Evolutionary conservation across 2,797 vertebrate species (phyloP), one percentile per base, ranked within the genome.

Genomic region (Notolepis coatsorum): DNA sequence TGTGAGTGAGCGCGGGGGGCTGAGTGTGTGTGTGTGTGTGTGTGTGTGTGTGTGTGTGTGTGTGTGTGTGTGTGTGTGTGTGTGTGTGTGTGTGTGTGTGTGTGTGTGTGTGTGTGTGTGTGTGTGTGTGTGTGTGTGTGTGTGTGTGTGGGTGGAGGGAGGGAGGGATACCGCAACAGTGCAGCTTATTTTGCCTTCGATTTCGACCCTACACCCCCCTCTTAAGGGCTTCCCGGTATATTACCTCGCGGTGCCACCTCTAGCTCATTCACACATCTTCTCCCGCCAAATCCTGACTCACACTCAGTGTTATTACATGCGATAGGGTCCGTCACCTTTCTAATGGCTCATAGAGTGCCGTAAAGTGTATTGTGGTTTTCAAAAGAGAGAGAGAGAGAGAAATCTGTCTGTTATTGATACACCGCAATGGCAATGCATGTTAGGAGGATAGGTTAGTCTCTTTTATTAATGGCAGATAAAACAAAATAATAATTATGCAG

Each of bases 121-220:
- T 9, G 17, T 27, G 35, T 23, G 37, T 23, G 24, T 8, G 45
- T n/a, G 20, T 18, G 41, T 25, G 12, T 25, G n/a, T 43, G n/a
- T 15, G 72, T 73, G 79, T 72, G 86, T 33, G 85, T 89, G 86
- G 86, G 81, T 61, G 80, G 83, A 87, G 85, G 84, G 80, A 86
- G 60, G 80, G 83, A 87, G 85, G 84, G 80, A 86, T 85, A 81
- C 80, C 57, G 77, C 84, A 82, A 76, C 76, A 78, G 75, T 81
- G 82, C 76, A 87, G 85, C 76, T 86, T 89, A 75, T 90, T 86
- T 80, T 71, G 73, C 83, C 82, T 65, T 85, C 71, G 39, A 62
- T 66, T 81, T 74, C 88, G 84, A 88, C 76, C 81, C 77, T 74
- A 77, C 71, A 64, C 27, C 65, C 62, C 51, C 78, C 70, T 68